A percentile compares a stretch with the other conserved stretches of the same genome.
Evolutionary conservation across 1,140 invertebrate genomes (phyloP).

Genomic region (Ceratina australensis): DNA sequence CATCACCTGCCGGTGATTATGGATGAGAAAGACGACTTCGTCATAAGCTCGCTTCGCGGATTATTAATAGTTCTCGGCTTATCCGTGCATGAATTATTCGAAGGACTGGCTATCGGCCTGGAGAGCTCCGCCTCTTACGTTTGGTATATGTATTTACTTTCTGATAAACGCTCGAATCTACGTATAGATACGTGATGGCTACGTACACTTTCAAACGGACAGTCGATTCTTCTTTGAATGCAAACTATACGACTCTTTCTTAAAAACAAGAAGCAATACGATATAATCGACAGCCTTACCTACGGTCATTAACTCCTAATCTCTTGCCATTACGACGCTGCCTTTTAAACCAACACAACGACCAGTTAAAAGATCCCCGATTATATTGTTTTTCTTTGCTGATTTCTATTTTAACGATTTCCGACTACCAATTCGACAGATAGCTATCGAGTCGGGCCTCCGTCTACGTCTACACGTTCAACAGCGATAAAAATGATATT

Average conservation of each 20-base stretch:
- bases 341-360: too few relatives aligned
- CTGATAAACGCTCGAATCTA: neutral
- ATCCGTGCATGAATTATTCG: constrained; percentile 94
- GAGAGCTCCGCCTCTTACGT: constrained; percentile 85
- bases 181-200: neutral
- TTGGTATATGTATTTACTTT: constrained; percentile 80
- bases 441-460: neutral
- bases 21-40: constrained; percentile 79
- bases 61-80: constrained; percentile 91
- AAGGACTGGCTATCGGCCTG: constrained; percentile 93
- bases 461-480: neutral
- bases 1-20: constrained; percentile 74
- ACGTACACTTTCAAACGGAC: too few relatives aligned
- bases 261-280: too few relatives aligned
- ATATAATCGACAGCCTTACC: too few relatives aligned
- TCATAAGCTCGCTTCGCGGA: constrained; percentile 85
- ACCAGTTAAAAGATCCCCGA: too few relatives aligned
- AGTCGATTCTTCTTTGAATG: too few relatives aligned
- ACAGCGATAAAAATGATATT: neutral
- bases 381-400: neutral
- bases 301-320: too few relatives aligned
- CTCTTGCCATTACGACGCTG: too few relatives aligned
- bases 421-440: neutral
- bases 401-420: too few relatives aligned
- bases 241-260: too few relatives aligned